Base-by-base conservation (phyloP, 2,113 vertebrate genomes). In the Podarcis muralis region DNA sequence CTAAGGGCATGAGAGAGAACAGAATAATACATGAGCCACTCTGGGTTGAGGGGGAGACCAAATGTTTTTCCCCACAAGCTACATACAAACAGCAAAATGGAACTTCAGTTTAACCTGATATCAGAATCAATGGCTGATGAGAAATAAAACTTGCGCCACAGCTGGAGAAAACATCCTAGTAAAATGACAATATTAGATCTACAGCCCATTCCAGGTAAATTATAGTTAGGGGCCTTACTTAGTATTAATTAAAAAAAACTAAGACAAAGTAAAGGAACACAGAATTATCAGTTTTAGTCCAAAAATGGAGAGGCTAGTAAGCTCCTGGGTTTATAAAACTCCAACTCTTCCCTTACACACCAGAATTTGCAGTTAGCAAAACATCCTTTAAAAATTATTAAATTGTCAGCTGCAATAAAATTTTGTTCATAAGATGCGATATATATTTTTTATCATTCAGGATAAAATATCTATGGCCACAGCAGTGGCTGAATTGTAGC, bases 401-500 rank as follows among this genome's bases (percentile, higher is more conserved):
- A 91, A 95, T 81, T 0, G 0, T 84, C 91, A 74, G 90, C 12
- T 87, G 90, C 85, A 95, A 87, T 93, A 89, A 94, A 94, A 95
- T 96, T 96, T 95, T 92, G 92, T 95, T 96, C 96, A 81, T 90
- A 92, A 96, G 93, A 96, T 80, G 71, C 87, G 92, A 94, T 22
- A 71, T 89, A 91, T 90, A 92, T 94, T 97, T 62, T 95, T 96
- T 96, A 96, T 94, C 95, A 93, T 91, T 88, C 86, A 81, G 92
- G 91, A 96, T 96, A 97, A 97, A 97, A 96, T 93, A 97, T 93
- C 95, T 96, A 93, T 89, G 93, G 93, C 90, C 95, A 95, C 90
- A 86, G 93, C 93, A 95, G 95, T 94, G 94, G 95, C 95, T 95
- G 97, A 97, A 97, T 96, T 95, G 95, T 95, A 96, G 95, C 96